Evolutionary conservation across 1,140 invertebrate species (phyloP).

Genomic region (Neodiprion pinetum): DNA sequence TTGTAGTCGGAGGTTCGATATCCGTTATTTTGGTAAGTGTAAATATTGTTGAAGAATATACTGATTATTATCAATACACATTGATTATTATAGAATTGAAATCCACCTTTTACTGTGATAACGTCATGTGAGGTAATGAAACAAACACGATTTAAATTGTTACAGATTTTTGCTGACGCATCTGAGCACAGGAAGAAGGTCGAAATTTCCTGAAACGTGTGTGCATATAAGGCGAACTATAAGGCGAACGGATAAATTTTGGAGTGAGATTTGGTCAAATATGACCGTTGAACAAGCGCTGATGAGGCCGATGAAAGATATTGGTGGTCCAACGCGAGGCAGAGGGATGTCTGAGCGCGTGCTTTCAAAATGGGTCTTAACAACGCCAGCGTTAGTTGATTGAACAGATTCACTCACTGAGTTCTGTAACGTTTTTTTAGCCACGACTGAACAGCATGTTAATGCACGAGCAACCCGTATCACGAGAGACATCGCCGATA

Average conservation of each 20-base stretch:
- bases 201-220: too few species aligned
- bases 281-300: slow-evolving; percentile 45
- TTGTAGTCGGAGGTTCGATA: too few species aligned
- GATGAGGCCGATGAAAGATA: slow-evolving; percentile 39
- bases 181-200: too few species aligned
- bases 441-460: slow-evolving; percentile 44
- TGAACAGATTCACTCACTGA: slow-evolving; percentile 40
- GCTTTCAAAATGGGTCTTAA: slow-evolving; percentile 31
- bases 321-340: not conserved
- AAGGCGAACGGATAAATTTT: slow-evolving; percentile 45
- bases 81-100: too few species aligned
- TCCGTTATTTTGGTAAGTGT: too few species aligned
- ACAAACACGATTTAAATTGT: too few species aligned
- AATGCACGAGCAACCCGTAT: slow-evolving; percentile 42
- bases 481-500: slow-evolving; percentile 35
- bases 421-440: slow-evolving; percentile 43
- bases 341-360: not conserved
- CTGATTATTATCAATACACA: too few species aligned
- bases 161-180: too few species aligned
- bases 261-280: slow-evolving; percentile 48
- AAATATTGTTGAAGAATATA: too few species aligned
- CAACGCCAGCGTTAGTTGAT: slow-evolving; percentile 29
- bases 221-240: slow-evolving; percentile 22
- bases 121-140: too few species aligned
- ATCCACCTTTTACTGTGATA: too few species aligned